Base-by-base conservation (phyloP, 2,888 invertebrate species). In the Neoitamus cyanurus region DNA sequence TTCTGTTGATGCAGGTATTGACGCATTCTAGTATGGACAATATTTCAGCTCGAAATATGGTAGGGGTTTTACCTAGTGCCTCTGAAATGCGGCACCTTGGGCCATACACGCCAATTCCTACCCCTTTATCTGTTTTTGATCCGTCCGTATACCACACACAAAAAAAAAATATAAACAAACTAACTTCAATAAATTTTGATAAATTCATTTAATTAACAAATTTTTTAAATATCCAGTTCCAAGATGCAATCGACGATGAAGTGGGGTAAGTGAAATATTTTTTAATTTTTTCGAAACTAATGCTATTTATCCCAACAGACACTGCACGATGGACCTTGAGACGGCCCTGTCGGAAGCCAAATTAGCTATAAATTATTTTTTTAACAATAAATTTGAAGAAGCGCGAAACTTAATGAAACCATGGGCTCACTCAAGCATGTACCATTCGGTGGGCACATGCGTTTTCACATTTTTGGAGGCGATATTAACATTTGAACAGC, bases 401-500 rank as follows among this genome's bases (percentile, higher is more conserved):
- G 98, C 98, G 0, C 94, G 94, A 90, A 93, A 93, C 83, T 92
- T 96, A 85, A 94, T 98, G 93, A 93, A 94, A 88, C 97, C 97
- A 85, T 95, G 95, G 97, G 94, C 96, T 4, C 93, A 94, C 77
- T 93, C 93, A 72, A 98, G 98, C 86, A 94, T 98, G 93, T 99
- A 99, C 90, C 99, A 99, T 91, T 95, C 98, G 1, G 92, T 98
- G 84, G 98, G 98, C 1, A 94, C 95, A 86, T 94, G 96, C 3
- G 97, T 97, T 36, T 97, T 99, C 89, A 93, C 95, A 88, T 98
- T 97, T 90, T 93, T 99, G 46, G 97, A 98, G 89, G 98, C 98
- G 0, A 95, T 98, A 89, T 93, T 99, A 89, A 98, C 98, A 1
- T 97, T 98, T 89, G 98, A 99, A 90, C 95, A 95, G 88, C 92